Conservation (phyloP, 2,113 vertebrate genomes). For the Pelusios castaneus region DNA sequence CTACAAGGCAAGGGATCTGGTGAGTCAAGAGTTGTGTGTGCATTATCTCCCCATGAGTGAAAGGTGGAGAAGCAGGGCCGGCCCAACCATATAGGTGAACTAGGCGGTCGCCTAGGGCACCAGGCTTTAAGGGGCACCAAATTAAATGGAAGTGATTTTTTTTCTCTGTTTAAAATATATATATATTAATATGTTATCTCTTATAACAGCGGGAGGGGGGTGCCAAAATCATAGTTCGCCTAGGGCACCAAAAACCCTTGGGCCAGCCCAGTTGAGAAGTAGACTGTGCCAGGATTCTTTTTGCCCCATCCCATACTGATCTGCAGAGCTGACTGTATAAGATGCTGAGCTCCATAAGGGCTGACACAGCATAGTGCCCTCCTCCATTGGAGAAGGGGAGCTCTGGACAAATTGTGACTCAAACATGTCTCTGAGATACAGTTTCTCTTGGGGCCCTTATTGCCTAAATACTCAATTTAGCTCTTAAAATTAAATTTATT, state of each 20-base stretch:
- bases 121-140: too few species aligned
- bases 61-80: neutral
- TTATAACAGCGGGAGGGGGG: too few species aligned
- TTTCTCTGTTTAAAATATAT: too few species aligned
- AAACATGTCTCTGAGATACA: neutral
- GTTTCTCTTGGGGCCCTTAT: neutral
- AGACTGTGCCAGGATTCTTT: neutral
- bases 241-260: too few species aligned
- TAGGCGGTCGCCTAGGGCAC: too few species aligned
- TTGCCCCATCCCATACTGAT: neutral
- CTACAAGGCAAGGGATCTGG: neutral
- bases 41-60: neutral
- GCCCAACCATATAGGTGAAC: too few species aligned
- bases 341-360: neutral
- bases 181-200: too few species aligned
- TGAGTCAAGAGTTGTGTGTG: neutral
- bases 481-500: constrained; percentile 29
- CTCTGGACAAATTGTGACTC: neutral
- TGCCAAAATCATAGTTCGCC: too few species aligned
- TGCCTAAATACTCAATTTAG: neutral
- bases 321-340: neutral
- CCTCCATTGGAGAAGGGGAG: neutral
- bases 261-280: too few species aligned
- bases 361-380: neutral
- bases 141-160: too few species aligned